These are phyloP conservation scores for Listronotus bonariensis DNA, from an alignment of 1,140 invertebrate species.

Conservation along the genomic window DNA sequence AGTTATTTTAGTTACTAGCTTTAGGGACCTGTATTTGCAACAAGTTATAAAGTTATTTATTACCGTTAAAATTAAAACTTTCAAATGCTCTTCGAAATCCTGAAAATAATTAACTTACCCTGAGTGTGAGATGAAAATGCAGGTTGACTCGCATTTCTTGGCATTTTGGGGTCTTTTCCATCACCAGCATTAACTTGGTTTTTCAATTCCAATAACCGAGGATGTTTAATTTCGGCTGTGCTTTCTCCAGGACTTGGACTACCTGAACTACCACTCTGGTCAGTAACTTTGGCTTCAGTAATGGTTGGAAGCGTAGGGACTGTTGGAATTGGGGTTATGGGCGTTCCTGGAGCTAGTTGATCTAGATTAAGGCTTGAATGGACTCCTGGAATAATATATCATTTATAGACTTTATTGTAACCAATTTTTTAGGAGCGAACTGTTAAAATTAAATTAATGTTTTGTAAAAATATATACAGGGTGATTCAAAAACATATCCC, in stretches of 20 bases:
- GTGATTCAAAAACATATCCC: no score
- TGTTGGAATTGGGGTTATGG: slow-evolving; percentile 74
- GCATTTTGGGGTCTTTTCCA: slow-evolving; percentile 60
- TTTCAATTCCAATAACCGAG: slow-evolving; percentile 56
- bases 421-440: no score
- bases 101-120: no score
- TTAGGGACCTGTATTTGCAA: no score
- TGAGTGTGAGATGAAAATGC: slow-evolving; percentile 80
- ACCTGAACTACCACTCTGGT: slow-evolving; percentile 59
- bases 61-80: no score
- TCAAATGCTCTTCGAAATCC: no score
- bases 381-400: slow-evolving; percentile 60
- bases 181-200: slow-evolving; percentile 32
- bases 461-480: no score
- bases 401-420: no score
- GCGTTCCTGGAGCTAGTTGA: slow-evolving; percentile 69
- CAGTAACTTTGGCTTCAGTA: slow-evolving; percentile 77
- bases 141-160: slow-evolving; percentile 81
- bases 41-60: no score
- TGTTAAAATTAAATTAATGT: no score
- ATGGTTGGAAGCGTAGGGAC: slow-evolving; percentile 86
- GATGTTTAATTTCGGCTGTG: slow-evolving; percentile 47
- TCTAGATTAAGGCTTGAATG: slow-evolving; percentile 90
- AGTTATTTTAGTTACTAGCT: no score
- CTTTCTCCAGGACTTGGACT: slow-evolving; percentile 45